phyloP scores from a whole-genome alignment of 1,140 invertebrate genomes.

The Diachasmimorpha longicaudata region DNA sequence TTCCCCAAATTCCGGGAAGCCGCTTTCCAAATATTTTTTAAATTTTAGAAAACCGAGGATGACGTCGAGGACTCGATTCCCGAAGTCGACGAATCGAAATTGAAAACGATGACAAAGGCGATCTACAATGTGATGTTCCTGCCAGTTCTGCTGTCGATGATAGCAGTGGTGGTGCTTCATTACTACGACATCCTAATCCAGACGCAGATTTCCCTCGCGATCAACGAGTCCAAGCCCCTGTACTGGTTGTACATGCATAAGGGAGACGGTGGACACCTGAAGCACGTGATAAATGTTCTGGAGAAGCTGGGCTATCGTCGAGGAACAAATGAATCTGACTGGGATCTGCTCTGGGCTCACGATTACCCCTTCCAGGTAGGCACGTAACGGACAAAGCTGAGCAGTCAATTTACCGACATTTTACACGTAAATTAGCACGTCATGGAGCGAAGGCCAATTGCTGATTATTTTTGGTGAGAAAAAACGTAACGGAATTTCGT shows the following conservation, averaged over 20 bases:
- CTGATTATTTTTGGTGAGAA: no score
- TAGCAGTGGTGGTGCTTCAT: constrained; percentile 36
- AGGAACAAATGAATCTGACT: constrained; percentile 69
- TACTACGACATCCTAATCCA: constrained; percentile 1
- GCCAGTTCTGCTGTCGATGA: constrained; percentile 40
- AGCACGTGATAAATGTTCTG: constrained; percentile 79
- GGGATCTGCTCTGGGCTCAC: constrained; percentile 92
- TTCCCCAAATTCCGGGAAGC: no score
- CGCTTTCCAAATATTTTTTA: no score
- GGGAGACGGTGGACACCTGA: constrained; percentile 72
- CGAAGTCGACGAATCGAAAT: constrained; percentile 28
- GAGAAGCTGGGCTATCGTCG: constrained; percentile 74
- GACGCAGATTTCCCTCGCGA: neutral
- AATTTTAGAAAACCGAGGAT: neutral
- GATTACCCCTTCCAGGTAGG: constrained; percentile 87
- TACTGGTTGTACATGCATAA: constrained; percentile 65
- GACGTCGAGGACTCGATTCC: neutral
- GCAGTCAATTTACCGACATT: no score
- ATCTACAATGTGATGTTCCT: constrained; percentile 37
- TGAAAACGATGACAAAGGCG: constrained; percentile 40
- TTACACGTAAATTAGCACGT: no score
- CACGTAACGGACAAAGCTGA: no score
- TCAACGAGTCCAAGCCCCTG: constrained; percentile 44
- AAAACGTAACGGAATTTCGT: no score
- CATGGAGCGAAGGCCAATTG: no score